A percentile compares a stretch with the other conserved stretches of the same genome.
Conservation (phyloP, 2,797 vertebrate species). For the Sparus aurata region DNA sequence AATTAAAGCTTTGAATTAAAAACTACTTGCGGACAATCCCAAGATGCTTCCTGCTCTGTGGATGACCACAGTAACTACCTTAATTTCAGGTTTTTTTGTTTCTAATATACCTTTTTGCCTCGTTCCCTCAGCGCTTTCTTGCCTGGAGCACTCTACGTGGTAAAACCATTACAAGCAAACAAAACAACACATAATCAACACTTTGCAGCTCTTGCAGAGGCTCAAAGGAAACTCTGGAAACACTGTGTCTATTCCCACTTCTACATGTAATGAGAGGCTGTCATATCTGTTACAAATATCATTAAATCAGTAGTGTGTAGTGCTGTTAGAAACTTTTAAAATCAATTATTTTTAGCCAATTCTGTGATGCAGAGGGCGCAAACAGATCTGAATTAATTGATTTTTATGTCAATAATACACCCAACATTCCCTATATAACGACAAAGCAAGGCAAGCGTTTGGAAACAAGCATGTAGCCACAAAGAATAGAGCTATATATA, state of each 20-base stretch:
- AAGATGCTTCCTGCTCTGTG: background rate
- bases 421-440: background rate
- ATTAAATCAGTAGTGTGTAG: background rate
- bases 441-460: background rate
- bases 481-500: too few relatives aligned
- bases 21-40: slow-evolving; percentile 10
- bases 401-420: background rate
- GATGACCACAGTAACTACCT: background rate
- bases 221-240: background rate
- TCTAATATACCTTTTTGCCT: background rate
- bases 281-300: background rate
- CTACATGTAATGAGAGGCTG: background rate
- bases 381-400: background rate
- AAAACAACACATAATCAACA: background rate
- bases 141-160: background rate
- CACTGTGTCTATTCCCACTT: background rate
- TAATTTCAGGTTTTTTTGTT: slow-evolving; percentile 1
- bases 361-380: background rate
- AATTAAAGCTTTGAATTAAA: slow-evolving; percentile 32
- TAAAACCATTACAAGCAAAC: background rate
- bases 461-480: background rate
- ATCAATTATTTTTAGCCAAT: background rate
- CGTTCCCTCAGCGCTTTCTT: slow-evolving; percentile 1
- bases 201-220: background rate
- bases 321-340: background rate